A percentile compares a stretch with the other conserved stretches of the same genome.
These are phyloP conservation scores for Lepus townsendii DNA, from an alignment of 2,797 vertebrate species.

Conservation along the genomic window DNA sequence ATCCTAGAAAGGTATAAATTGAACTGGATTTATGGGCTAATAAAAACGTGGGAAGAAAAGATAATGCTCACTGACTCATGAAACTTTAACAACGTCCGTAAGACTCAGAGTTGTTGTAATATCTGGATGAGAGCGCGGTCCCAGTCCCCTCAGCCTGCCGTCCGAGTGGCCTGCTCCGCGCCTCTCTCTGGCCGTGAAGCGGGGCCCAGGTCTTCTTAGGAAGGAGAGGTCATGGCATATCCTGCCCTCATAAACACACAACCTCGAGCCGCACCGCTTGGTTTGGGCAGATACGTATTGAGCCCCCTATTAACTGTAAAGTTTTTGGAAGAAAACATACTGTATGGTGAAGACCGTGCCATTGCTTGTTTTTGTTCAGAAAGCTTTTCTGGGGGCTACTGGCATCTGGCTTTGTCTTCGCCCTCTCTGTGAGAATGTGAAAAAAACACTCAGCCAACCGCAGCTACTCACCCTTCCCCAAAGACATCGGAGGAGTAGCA, in stretches of 20 bases:
- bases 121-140: slow-evolving; percentile 39
- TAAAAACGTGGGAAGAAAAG: slow-evolving; percentile 76
- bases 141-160: background rate
- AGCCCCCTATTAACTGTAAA: background rate
- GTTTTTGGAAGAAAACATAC: background rate
- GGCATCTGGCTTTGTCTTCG: background rate
- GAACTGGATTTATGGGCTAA: slow-evolving; percentile 77
- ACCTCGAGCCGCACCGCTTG: background rate
- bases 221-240: background rate
- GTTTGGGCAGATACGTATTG: background rate
- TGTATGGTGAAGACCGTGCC: background rate
- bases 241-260: background rate
- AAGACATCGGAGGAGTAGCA: slow-evolving; percentile 34
- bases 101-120: background rate
- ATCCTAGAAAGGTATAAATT: slow-evolving; percentile 73
- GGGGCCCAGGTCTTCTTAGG: background rate
- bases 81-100: slow-evolving; percentile 74
- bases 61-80: slow-evolving; percentile 76
- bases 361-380: background rate
- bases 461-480: background rate
- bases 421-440: background rate
- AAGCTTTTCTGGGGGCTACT: background rate
- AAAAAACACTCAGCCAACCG: background rate
- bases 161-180: background rate
- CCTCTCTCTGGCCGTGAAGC: background rate